These are phyloP conservation scores for Eupeodes latifasciatus DNA, from an alignment of 2,888 invertebrate genomes.

Conservation along the genomic window DNA sequence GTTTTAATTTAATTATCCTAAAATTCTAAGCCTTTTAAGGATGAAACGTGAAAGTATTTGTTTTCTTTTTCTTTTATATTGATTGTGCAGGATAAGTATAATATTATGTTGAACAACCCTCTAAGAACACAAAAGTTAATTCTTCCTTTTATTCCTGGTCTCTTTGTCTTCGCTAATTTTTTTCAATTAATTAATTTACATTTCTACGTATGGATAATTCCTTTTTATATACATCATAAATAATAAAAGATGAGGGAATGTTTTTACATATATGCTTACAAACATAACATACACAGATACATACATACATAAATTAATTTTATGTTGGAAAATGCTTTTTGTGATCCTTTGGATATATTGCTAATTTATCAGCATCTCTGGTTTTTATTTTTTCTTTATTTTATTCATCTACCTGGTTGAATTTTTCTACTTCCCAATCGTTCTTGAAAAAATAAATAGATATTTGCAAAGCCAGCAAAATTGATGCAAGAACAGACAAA, in stretches of 20 bases:
- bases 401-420: background rate
- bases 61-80: no score
- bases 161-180: background rate
- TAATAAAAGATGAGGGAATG: background rate
- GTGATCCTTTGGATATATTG: no score
- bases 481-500: constrained; percentile 6
- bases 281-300: no score
- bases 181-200: background rate
- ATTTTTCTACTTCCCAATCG: background rate
- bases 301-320: no score
- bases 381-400: background rate
- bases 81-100: no score
- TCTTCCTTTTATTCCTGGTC: background rate
- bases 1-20: no score
- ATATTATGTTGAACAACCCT: no score
- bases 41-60: no score
- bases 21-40: no score
- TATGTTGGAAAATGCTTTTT: no score
- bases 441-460: background rate
- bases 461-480: constrained; percentile 37
- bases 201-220: background rate
- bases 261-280: no score
- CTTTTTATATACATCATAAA: background rate
- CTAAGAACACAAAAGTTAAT: background rate
- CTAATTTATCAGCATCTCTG: background rate